Base-by-base conservation (phyloP, 1,140 invertebrate genomes). In the Drosophila teissieri region DNA sequence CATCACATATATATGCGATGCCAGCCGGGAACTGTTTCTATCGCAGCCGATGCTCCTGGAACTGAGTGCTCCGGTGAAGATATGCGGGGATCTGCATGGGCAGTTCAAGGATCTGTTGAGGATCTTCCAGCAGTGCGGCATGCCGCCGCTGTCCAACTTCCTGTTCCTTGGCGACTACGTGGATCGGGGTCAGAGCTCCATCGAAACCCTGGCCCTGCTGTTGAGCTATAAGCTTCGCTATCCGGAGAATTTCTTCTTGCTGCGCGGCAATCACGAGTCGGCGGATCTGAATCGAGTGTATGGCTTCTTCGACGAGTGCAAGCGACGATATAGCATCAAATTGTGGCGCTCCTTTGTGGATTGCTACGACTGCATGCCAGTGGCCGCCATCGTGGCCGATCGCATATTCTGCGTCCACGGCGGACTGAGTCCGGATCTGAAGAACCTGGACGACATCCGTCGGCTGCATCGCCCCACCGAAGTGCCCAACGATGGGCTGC, bases 381-480 rank as follows among this genome's bases (percentile, higher is more conserved):
- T 99, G 78, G 98, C 98, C 86, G 98, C 98, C 88, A 95, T 99
- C 78, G 99, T 99, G 98, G 99, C 99, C 94, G 97, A 99, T 94
- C 98, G 99, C 94, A 99, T 99, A 94, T 95, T 99, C 83, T 99
- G 98, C 95, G 98, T 99, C 86, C 98, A 99, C 93, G 98, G 98
- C 78, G 98, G 98, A 62, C 95, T 99, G 37, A 99, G 98, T 78
- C 98, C 98, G 58, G 98, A 99, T 95, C 98, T 99, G 91, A 98
- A 99, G 94, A 98, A 95, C 92, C 95, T 99, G 94, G 98, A 99
- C 93, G 98, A 99, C 94, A 99, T 99, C 92, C 96, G 97, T 94
- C 98, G 98, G 96, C 95, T 99, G 95, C 98, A 99, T 94, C 96
- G 98, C 95, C 99, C 99, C 95, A 99, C 99, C 94, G 98, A 99